Conservation (phyloP, 2,888 invertebrate species). For the Tineola bisselliella region DNA sequence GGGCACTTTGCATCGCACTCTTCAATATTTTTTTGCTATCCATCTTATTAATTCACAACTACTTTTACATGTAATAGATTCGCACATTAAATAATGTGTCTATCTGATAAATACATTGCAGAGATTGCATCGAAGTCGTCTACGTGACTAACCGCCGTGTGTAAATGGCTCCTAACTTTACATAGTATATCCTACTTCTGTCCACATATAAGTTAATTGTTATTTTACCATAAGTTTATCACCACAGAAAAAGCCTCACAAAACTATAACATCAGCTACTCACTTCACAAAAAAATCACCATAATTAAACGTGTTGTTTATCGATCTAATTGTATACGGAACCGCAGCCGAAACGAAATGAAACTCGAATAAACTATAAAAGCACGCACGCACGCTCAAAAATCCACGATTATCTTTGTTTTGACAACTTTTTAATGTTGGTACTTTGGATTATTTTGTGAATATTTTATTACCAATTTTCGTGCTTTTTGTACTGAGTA, state of each 20-base stretch:
- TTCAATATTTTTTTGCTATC: conserved; percentile 61
- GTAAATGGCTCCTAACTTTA: conserved; percentile 57
- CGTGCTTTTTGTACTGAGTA: too few species aligned
- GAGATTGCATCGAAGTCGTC: conserved; percentile 23
- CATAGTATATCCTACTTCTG: neutral
- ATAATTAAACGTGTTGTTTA: neutral
- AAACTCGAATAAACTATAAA: neutral
- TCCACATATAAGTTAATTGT: neutral
- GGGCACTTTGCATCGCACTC: conserved; percentile 63
- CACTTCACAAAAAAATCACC: neutral
- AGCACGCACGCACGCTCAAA: conserved; percentile 4
- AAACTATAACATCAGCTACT: neutral
- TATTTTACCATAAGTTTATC: neutral
- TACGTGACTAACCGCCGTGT: conserved; percentile 65
- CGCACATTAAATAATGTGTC: neutral
- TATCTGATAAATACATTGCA: neutral
- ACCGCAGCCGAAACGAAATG: neutral
- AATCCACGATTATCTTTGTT: conserved; percentile 8
- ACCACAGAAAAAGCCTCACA: neutral
- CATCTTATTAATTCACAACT: conserved; percentile 25
- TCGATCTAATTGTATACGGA: neutral
- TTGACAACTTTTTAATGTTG: conserved; percentile 12
- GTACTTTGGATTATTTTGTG: neutral
- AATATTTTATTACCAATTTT: neutral
- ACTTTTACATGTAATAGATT: neutral